A percentile compares a stretch with the other conserved stretches of the same genome.
Evolutionary conservation across 1,140 invertebrate genomes (phyloP).

Genomic region (Acromyrmex charruanus): DNA sequence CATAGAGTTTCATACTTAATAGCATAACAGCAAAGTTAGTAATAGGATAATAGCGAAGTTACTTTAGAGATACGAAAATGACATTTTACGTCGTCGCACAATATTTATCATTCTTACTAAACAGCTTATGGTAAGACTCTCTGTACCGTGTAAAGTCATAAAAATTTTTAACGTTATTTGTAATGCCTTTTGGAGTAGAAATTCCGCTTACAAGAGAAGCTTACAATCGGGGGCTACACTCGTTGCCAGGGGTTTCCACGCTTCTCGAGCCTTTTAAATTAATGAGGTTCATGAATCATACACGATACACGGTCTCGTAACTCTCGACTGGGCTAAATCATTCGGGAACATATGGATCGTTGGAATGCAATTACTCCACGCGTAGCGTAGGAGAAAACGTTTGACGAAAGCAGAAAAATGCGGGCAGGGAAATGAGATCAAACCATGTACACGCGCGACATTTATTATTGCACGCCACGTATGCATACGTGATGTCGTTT

Average conservation of each 20-base stretch:
- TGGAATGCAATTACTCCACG: constrained; percentile 41
- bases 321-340: constrained; percentile 20
- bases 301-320: constrained; percentile 28
- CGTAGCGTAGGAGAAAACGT: constrained; percentile 6
- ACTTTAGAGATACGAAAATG: constrained; percentile 58
- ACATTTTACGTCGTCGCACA: constrained; percentile 61
- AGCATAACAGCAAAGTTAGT: constrained; percentile 62
- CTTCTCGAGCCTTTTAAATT: constrained; percentile 39
- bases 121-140: constrained; percentile 46
- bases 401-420: constrained; percentile 29
- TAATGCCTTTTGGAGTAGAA: neutral
- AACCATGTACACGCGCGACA: neutral
- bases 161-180: neutral
- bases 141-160: constrained; percentile 21
- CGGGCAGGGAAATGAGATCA: constrained; percentile 17
- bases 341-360: constrained; percentile 33
- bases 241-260: neutral
- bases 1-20: constrained; percentile 57
- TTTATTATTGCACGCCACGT: constrained; percentile 39
- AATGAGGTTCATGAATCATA: constrained; percentile 45
- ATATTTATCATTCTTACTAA: constrained; percentile 59
- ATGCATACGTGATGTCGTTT: constrained; percentile 44
- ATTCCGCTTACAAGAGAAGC: no score
- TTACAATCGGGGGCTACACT: neutral
- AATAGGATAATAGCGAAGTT: constrained; percentile 64